Evolutionary conservation across 2,113 vertebrate species (phyloP).

Genomic region (Thamnophis sirtalis): DNA sequence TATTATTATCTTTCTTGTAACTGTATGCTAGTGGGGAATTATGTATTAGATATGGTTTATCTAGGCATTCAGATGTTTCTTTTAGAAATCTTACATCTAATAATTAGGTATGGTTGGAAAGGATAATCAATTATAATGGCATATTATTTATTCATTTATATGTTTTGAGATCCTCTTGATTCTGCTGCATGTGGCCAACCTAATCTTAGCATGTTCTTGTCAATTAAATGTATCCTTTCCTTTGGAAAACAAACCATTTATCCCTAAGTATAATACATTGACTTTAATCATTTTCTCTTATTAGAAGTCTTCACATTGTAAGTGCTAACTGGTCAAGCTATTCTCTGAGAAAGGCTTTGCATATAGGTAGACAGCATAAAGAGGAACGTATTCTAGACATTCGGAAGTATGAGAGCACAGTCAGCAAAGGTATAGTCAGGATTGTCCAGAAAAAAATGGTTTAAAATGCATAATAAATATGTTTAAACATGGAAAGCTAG

Average conservation of each 20-base stretch:
- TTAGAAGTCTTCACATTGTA: slow-evolving; percentile 10
- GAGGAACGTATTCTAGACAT: not conserved
- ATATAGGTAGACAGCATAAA: not conserved
- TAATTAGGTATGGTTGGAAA: not conserved
- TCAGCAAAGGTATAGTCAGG: not conserved
- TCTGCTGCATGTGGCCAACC: slow-evolving; percentile 9
- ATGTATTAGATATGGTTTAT: not conserved
- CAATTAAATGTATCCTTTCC: slow-evolving; percentile 24
- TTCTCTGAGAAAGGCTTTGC: not conserved
- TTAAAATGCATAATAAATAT: not conserved
- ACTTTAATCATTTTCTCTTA: not conserved
- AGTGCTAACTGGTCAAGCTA: not conserved
- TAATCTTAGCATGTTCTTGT: not conserved
- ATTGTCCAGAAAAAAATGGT: not conserved
- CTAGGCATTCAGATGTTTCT: not conserved
- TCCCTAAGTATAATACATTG: slow-evolving; percentile 24
- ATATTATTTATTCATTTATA: slow-evolving; percentile 16
- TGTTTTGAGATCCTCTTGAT: not conserved
- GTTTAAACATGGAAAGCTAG: not conserved
- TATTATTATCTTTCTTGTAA: not conserved
- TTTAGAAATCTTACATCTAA: not conserved
- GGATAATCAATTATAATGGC: not conserved
- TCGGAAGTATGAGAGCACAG: not conserved
- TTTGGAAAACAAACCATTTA: slow-evolving; percentile 27
- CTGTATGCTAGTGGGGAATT: not conserved